phyloP scores from a whole-genome alignment of 2,113 vertebrate species.

The Raja brachyura region DNA sequence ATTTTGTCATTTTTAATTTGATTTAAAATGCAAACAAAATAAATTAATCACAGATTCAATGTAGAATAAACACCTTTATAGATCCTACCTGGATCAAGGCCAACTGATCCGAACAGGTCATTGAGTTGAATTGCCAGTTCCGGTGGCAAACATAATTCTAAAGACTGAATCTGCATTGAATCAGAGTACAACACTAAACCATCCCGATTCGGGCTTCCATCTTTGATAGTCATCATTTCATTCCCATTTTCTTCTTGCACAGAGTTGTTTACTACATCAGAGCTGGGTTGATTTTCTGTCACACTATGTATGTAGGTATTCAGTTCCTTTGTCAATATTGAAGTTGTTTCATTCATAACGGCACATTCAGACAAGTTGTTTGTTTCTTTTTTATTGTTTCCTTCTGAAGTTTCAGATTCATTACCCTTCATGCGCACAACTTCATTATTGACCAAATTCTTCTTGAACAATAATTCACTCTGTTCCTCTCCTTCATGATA shows the following conservation, averaged over 20 bases:
- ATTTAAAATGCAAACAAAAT: not conserved
- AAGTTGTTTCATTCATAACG: not conserved
- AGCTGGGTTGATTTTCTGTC: conserved; percentile 2
- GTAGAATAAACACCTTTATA: not conserved
- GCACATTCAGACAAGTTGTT: not conserved
- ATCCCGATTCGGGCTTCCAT: not conserved
- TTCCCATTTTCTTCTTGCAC: not conserved
- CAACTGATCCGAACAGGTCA: conserved; percentile 92
- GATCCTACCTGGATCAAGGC: conserved; percentile 79
- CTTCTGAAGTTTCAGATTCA: not conserved
- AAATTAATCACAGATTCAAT: not conserved
- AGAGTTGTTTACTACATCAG: not conserved
- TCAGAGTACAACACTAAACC: conserved; percentile 37
- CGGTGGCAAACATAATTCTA: conserved; percentile 81
- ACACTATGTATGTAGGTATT: not conserved
- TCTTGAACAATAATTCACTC: not conserved
- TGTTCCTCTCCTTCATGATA: not conserved
- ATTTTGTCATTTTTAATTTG: no score
- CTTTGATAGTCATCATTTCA: not conserved
- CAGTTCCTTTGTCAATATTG: not conserved
- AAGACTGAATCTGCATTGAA: conserved; percentile 69
- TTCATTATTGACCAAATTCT: not conserved
- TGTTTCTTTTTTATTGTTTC: not conserved
- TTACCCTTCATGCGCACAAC: not conserved
- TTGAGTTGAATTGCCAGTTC: conserved; percentile 85